These are phyloP conservation scores for Tribolium castaneum DNA, from an alignment of 1,140 invertebrate species.

Conservation along the genomic window DNA sequence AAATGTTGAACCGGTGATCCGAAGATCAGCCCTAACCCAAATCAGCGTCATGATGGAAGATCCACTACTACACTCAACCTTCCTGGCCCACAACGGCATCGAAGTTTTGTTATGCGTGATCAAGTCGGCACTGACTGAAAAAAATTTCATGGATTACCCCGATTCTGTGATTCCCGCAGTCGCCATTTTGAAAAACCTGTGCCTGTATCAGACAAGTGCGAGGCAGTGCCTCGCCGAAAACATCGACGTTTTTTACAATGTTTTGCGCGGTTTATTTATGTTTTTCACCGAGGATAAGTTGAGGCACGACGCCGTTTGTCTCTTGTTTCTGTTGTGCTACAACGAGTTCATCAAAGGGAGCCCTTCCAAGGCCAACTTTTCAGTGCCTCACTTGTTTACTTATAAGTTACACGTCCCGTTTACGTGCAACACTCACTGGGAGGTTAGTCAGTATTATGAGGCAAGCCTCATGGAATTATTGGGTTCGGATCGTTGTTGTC, in stretches of 20 bases:
- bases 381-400: slow-evolving; percentile 66
- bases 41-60: slow-evolving; percentile 71
- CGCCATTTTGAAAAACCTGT: slow-evolving; percentile 70
- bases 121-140: slow-evolving; percentile 68
- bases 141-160: slow-evolving; percentile 72
- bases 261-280: slow-evolving; percentile 70
- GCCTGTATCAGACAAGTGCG: slow-evolving; percentile 64
- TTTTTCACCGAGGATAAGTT: slow-evolving; percentile 68
- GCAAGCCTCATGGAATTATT: slow-evolving; percentile 16
- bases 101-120: slow-evolving; percentile 59
- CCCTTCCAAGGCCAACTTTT: slow-evolving; percentile 62
- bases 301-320: slow-evolving; percentile 64
- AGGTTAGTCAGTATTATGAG: slow-evolving; percentile 62
- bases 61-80: slow-evolving; percentile 66
- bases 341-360: slow-evolving; percentile 64
- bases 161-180: slow-evolving; percentile 74
- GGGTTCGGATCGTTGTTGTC: slow-evolving; percentile 55
- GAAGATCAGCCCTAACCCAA: slow-evolving; percentile 70
- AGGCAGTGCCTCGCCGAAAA: slow-evolving; percentile 68
- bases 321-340: slow-evolving; percentile 67
- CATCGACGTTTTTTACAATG: slow-evolving; percentile 66
- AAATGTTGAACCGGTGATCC: slow-evolving; percentile 68
- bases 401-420: slow-evolving; percentile 66
- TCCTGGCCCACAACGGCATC: slow-evolving; percentile 63
- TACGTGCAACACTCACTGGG: slow-evolving; percentile 65